A percentile compares a stretch with the other conserved stretches of the same genome.
phyloP scores from a whole-genome alignment of 2,888 invertebrate genomes.

The Adineta ricciae region DNA sequence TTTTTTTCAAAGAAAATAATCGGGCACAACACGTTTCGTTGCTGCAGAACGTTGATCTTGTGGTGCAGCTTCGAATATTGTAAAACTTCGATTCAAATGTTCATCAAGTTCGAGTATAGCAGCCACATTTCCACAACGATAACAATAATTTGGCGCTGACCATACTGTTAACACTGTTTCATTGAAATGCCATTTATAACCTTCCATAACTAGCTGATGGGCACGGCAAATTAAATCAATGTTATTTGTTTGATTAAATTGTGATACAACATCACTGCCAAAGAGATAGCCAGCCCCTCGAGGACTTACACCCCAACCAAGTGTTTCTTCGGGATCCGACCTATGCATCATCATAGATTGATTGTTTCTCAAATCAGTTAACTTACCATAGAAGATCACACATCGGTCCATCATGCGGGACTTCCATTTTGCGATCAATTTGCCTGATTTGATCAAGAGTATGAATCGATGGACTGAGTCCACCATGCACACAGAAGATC shows the following conservation, averaged over 20 bases:
- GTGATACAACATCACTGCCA: conserved; percentile 90
- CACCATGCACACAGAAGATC: conserved; percentile 96
- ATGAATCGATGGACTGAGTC: conserved; percentile 92
- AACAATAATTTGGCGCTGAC: conserved; percentile 99
- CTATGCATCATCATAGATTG: conserved; percentile 47
- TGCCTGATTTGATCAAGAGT: conserved; percentile 94
- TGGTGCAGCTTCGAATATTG: conserved; percentile 98
- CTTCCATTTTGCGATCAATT: conserved; percentile 94
- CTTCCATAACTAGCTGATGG: conserved; percentile 99
- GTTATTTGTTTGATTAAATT: conserved; percentile 91
- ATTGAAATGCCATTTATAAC: conserved; percentile 99
- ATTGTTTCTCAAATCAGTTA: background rate
- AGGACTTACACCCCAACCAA: conserved; percentile 80
- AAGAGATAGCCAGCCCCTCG: conserved; percentile 95
- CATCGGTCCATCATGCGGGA: conserved; percentile 72
- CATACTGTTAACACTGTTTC: conserved; percentile 97
- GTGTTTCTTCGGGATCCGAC: conserved; percentile 47
- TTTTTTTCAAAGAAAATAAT: conserved; percentile 21
- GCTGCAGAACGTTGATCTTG: conserved; percentile 46
- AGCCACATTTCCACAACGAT: conserved; percentile 60
- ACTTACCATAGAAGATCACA: conserved; percentile 84
- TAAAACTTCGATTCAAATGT: conserved; percentile 89
- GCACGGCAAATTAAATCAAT: conserved; percentile 98
- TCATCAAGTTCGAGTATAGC: conserved; percentile 63
- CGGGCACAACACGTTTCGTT: conserved; percentile 28